A percentile compares a stretch with the other conserved stretches of the same genome.
Conservation (phyloP, 2,888 invertebrate genomes). For the Sesia apiformis region DNA sequence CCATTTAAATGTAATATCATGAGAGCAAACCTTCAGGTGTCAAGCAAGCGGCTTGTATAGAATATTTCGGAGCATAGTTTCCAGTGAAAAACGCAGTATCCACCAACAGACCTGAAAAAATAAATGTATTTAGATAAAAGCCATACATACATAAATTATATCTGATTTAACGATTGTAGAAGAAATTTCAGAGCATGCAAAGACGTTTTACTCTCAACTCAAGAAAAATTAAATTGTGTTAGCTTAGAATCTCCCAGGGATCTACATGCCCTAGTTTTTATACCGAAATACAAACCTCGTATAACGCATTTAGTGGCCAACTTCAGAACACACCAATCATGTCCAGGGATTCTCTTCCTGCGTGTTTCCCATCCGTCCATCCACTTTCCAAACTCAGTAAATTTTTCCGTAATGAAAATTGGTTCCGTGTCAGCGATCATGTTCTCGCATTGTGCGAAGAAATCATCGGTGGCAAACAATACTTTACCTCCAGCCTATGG, state of each 20-base stretch:
- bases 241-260: too few species aligned
- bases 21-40: slow-evolving; percentile 54
- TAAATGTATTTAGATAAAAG: background rate
- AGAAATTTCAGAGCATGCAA: too few species aligned
- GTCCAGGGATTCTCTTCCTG: slow-evolving; percentile 73
- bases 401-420: slow-evolving; percentile 71
- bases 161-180: too few species aligned
- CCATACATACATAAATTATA: too few species aligned
- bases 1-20: background rate
- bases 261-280: background rate
- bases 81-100: slow-evolving; percentile 79
- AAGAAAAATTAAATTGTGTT: too few species aligned
- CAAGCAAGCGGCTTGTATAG: slow-evolving; percentile 74
- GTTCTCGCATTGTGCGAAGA: slow-evolving; percentile 77
- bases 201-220: too few species aligned
- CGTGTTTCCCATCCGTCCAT: slow-evolving; percentile 82
- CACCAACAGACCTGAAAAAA: slow-evolving; percentile 58
- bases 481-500: slow-evolving; percentile 73
- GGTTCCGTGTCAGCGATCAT: slow-evolving; percentile 71
- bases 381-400: slow-evolving; percentile 78
- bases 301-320: slow-evolving; percentile 71
- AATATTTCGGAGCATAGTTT: slow-evolving; percentile 76
- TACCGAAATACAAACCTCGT: slow-evolving; percentile 37
- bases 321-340: slow-evolving; percentile 78
- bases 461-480: slow-evolving; percentile 77